Conservation (phyloP, 2,888 invertebrate genomes). For the Mesodorylaimus sp. region DNA sequence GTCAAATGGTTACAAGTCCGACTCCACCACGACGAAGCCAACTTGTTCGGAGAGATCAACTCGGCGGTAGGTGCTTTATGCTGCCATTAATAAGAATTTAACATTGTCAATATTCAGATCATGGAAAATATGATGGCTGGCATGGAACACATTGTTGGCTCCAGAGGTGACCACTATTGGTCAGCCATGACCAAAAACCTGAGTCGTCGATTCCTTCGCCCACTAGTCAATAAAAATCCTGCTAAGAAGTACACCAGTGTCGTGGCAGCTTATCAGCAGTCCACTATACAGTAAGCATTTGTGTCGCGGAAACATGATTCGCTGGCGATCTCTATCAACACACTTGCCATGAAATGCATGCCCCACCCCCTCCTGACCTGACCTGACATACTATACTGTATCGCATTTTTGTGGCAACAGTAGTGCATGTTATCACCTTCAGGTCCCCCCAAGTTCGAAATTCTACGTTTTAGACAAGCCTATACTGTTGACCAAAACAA, state of each 20-base stretch:
- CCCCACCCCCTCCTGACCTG: too few relatives aligned
- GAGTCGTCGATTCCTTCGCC: not conserved
- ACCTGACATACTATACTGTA: too few relatives aligned
- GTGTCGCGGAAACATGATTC: too few relatives aligned
- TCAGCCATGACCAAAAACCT: slow-evolving; percentile 1
- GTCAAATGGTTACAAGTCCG: slow-evolving; percentile 34
- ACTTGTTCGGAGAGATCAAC: slow-evolving; percentile 29
- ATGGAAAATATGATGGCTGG: slow-evolving; percentile 32
- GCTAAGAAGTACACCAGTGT: not conserved
- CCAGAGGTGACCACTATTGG: slow-evolving; percentile 28
- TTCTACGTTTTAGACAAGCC: too few relatives aligned
- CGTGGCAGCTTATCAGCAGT: not conserved
- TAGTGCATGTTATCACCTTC: too few relatives aligned
- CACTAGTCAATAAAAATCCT: not conserved
- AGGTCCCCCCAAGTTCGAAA: too few relatives aligned
- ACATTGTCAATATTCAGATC: slow-evolving; percentile 25
- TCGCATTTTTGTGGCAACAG: too few relatives aligned
- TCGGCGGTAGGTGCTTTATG: slow-evolving; percentile 20
- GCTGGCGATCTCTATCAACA: too few relatives aligned
- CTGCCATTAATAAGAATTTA: too few relatives aligned
- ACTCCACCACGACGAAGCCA: slow-evolving; percentile 17
- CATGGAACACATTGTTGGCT: slow-evolving; percentile 34
- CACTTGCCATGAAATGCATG: too few relatives aligned
- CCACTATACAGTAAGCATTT: slow-evolving; percentile 1
- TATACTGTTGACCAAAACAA: too few relatives aligned